Conservation (phyloP, 2,888 invertebrate genomes). For the Microctonus aethiopoides region DNA sequence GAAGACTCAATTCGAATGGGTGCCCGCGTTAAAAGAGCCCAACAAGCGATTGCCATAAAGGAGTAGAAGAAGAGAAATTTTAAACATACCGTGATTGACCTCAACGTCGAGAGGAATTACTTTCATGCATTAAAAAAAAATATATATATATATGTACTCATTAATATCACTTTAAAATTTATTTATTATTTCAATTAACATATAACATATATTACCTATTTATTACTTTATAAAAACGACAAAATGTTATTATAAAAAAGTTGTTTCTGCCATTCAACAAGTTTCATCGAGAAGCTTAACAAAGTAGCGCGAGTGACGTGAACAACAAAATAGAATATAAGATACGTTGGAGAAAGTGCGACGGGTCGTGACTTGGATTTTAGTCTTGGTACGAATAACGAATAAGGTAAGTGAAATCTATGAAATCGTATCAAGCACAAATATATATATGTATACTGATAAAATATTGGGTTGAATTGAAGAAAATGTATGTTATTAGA, state of each 20-base stretch:
- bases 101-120: constrained; percentile 48
- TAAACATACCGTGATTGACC: constrained; percentile 50
- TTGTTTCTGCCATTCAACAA: neutral
- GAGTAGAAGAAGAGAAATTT: constrained; percentile 28
- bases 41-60: constrained; percentile 11
- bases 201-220: too few relatives aligned
- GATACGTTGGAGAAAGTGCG: constrained; percentile 32
- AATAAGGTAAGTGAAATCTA: constrained; percentile 61
- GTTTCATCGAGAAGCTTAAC: neutral
- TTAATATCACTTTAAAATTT: too few relatives aligned
- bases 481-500: too few relatives aligned
- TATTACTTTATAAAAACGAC: neutral
- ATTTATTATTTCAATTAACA: too few relatives aligned
- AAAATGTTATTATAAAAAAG: neutral
- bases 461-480: too few relatives aligned
- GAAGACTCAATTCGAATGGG: neutral
- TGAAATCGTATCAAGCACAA: constrained; percentile 8
- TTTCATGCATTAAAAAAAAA: neutral
- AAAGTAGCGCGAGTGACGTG: neutral
- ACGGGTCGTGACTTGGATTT: constrained; percentile 31
- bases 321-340: constrained; percentile 11
- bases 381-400: constrained; percentile 44
- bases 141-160: neutral
- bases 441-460: neutral
- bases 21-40: neutral